Conservation (phyloP, 2,113 vertebrate species). For the Apteryx mantelli region DNA sequence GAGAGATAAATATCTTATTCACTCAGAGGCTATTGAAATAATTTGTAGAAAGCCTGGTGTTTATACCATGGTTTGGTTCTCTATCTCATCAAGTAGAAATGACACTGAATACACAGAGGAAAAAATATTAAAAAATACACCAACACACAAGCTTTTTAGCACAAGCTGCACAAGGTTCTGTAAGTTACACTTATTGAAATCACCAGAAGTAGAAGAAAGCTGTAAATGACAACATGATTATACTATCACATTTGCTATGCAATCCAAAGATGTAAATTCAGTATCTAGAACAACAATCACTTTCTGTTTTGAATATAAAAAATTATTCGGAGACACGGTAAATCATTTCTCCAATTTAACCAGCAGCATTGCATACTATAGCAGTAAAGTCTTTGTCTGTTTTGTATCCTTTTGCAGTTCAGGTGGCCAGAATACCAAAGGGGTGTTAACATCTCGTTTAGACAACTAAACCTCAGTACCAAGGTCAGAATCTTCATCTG, state of each 20-base stretch:
- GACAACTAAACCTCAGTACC: neutral
- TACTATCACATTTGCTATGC: neutral
- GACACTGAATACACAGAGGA: neutral
- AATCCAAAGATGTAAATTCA: neutral
- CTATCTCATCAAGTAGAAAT: neutral
- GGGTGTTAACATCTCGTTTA: neutral
- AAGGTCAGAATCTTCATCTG: neutral
- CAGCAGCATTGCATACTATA: neutral
- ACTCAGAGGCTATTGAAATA: neutral
- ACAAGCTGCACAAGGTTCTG: neutral
- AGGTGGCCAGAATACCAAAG: fast-evolving
- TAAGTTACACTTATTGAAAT: neutral
- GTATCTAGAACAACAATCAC: neutral
- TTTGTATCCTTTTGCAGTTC: neutral
- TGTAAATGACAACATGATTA: neutral
- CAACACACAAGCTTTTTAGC: neutral
- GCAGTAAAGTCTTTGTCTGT: neutral
- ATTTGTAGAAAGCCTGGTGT: neutral
- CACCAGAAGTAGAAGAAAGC: neutral
- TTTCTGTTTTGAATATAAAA: neutral
- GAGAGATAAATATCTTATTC: neutral
- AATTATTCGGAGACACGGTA: neutral
- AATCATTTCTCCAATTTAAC: neutral
- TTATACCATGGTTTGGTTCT: neutral
- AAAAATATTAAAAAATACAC: neutral